Evolutionary conservation across 2,797 vertebrate genomes (phyloP).

Genomic region (Cryptoprocta ferox): DNA sequence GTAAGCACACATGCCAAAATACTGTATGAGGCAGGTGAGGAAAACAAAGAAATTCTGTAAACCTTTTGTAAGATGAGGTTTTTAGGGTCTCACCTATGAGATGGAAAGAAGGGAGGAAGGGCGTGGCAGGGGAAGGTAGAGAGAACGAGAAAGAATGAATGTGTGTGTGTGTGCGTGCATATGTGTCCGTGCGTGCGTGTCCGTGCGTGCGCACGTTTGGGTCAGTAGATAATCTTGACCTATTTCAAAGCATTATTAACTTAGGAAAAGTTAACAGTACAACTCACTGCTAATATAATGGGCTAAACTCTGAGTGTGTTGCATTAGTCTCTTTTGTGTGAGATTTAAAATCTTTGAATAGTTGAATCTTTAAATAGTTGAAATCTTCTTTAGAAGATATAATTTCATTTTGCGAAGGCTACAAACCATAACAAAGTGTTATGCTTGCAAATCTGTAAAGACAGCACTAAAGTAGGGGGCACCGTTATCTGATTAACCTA

Average conservation of each 20-base stretch:
- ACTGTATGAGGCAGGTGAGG: background rate
- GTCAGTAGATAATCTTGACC: background rate
- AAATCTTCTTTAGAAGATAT: background rate
- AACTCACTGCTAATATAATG: background rate
- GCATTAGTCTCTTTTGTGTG: background rate
- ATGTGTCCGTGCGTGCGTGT: background rate
- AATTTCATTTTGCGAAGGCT: background rate
- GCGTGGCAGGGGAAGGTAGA: background rate
- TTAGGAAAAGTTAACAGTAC: background rate
- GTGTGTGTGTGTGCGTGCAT: background rate
- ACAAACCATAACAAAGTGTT: background rate
- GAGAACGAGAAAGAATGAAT: background rate
- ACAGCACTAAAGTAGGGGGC: background rate
- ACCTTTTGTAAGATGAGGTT: background rate
- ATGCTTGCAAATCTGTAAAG: background rate
- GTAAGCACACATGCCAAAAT: background rate
- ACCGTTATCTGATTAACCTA: background rate
- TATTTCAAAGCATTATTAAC: background rate
- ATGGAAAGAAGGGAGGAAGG: background rate
- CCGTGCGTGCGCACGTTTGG: too few relatives aligned
- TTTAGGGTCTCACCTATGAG: background rate
- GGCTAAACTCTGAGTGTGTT: background rate
- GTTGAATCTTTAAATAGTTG: too few relatives aligned
- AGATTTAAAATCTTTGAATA: too few relatives aligned
- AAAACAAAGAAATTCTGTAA: background rate